Evolutionary conservation across 2,113 vertebrate species (phyloP), one percentile per base, ranked within the genome.

Genomic region (Brevimyrus niger): DNA sequence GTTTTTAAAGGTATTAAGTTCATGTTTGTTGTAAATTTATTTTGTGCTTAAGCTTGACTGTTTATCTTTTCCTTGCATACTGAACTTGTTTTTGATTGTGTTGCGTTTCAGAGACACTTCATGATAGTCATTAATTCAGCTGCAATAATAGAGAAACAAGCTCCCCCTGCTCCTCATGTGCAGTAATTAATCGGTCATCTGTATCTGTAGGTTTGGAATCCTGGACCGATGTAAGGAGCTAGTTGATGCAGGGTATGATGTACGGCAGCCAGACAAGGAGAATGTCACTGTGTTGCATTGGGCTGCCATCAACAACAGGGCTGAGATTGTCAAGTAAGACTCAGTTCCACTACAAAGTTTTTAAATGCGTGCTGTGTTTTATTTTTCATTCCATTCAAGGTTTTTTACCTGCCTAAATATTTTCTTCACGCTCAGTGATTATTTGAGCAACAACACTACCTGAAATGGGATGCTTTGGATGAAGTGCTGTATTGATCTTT

Each of bases 301-400:
- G 98, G 98, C 98, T 3, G 97, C 98, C 42, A 99, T 99, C 93
- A 99, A 99, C 95, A 99, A 98, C 95, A 96, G 98, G 51, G 92
- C 93, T 83, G 98, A 99, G 91, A 95, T 99, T 89, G 96, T 98
- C 90, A 98, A 96, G 98, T 99, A 96, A 95, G 97, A n/a, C 10
- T 87, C 31, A 10, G 0, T 23, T 50, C 15, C 1, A 1, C 2
- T 21, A 58, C 4, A 7, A 23, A 35, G 50, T 44, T 38, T 44
- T 11, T 23, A 87, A 51, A 86, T 10, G 46, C 31, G 10, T 35
- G 21, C 86, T 11, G 9, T 31, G 61, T 69, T 69, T 69, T 87
- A 44, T 86, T 48, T 47, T 48, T n/a, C n/a, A 38, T 44, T 42
- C 7, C 8, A 82, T 44, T 44, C 42, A 44, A 44, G 17, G 38